Percentiles rank a stretch among this genome's conserved stretches.
Conservation (phyloP, 2,888 invertebrate genomes). For the Lacanobia oleracea region DNA sequence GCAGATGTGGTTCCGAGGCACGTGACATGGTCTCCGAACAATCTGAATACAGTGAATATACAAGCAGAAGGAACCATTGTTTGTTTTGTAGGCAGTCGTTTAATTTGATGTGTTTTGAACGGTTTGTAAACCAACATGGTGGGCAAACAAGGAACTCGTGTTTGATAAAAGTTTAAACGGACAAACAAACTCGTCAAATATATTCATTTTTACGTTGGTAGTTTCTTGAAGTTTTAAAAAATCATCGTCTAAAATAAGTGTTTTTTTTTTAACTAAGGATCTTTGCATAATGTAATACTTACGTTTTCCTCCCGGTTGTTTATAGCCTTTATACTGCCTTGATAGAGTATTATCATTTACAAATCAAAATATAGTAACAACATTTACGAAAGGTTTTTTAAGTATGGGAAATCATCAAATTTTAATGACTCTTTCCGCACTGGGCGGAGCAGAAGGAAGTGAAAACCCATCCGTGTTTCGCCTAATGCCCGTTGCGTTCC, state of each 20-base stretch:
- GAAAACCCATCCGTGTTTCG: too few relatives aligned
- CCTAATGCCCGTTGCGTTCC: too few relatives aligned
- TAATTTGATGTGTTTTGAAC: conserved; percentile 30
- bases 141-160: conserved; percentile 27
- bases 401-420: too few relatives aligned
- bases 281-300: too few relatives aligned
- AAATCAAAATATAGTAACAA: too few relatives aligned
- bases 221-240: background rate
- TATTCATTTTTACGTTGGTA: background rate
- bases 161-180: conserved; percentile 14
- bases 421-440: too few relatives aligned
- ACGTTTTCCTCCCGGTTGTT: too few relatives aligned
- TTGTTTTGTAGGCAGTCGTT: conserved; percentile 18
- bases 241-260: background rate
- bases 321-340: too few relatives aligned
- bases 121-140: conserved; percentile 30
- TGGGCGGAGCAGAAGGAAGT: too few relatives aligned
- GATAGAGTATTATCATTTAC: too few relatives aligned
- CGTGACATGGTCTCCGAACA: conserved; percentile 56
- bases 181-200: conserved; percentile 16
- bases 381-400: too few relatives aligned
- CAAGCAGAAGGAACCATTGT: conserved; percentile 20
- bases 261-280: too few relatives aligned
- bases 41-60: conserved; percentile 38
- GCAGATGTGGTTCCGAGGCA: conserved; percentile 58